phyloP scores from a whole-genome alignment of 2,797 vertebrate species.

The Nannoperca obscura region DNA sequence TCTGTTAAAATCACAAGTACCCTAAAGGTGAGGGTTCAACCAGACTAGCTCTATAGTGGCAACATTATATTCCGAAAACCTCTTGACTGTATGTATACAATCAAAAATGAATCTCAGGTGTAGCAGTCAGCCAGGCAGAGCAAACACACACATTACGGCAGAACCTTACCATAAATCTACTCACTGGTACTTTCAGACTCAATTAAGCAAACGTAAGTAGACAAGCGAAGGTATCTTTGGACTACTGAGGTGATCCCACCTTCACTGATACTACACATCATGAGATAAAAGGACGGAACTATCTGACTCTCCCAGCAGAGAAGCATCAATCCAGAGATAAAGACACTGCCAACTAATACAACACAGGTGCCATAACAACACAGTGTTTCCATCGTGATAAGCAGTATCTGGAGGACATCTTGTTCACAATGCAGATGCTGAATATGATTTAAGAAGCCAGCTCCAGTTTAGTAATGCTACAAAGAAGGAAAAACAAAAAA shows the following conservation, averaged over 20 bases:
- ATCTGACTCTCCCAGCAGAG: slow-evolving; percentile 19
- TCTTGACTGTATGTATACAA: not conserved
- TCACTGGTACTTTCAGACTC: slow-evolving; percentile 26
- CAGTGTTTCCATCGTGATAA: slow-evolving; percentile 22
- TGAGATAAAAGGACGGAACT: slow-evolving; percentile 20
- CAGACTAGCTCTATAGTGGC: not conserved
- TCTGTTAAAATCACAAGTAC: slow-evolving; percentile 16
- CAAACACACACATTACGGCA: slow-evolving; percentile 24
- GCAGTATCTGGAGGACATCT: slow-evolving; percentile 23
- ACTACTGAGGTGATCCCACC: slow-evolving; percentile 25
- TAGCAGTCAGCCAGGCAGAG: slow-evolving; percentile 8
- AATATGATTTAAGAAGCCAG: slow-evolving; percentile 14
- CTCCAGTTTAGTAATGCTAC: slow-evolving; percentile 1
- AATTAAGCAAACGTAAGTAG: slow-evolving; percentile 24
- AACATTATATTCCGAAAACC: not conserved
- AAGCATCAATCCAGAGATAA: slow-evolving; percentile 49
- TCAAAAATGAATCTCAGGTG: slow-evolving; percentile 19
- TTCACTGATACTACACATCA: slow-evolving; percentile 30
- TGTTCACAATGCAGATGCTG: slow-evolving; percentile 19
- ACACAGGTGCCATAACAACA: slow-evolving; percentile 35
- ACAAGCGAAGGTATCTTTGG: slow-evolving; percentile 2
- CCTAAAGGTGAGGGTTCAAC: not conserved
- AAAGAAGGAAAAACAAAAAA: slow-evolving; percentile 3
- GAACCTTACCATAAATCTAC: slow-evolving; percentile 20
- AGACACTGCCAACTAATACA: slow-evolving; percentile 39